These are phyloP conservation scores for Halocynthia roretzi DNA, from an alignment of 23 tunicate species.

Conservation along the genomic window DNA sequence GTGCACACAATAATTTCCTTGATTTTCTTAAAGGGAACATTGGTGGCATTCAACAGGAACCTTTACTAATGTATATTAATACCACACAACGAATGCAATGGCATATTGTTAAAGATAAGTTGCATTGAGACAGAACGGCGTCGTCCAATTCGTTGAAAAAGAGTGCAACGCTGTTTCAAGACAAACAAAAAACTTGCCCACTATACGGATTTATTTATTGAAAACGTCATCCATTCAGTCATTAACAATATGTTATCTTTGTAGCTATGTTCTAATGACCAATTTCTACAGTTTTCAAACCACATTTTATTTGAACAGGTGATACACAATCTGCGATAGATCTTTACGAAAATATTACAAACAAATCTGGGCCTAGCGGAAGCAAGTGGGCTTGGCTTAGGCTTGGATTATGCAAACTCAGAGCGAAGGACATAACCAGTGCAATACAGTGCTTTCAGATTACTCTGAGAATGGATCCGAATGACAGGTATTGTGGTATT, in stretches of 20 bases:
- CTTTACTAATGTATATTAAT: too few relatives aligned
- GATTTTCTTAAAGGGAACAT: not conserved
- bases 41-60: not conserved
- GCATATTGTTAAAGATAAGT: too few relatives aligned
- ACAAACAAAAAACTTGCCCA: too few relatives aligned
- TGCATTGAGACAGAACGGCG: too few relatives aligned
- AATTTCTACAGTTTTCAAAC: too few relatives aligned
- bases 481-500: constrained; percentile 56
- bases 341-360: constrained; percentile 52
- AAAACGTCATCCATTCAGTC: too few relatives aligned
- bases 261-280: too few relatives aligned
- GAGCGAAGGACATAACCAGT: constrained; percentile 31
- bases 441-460: constrained; percentile 64
- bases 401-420: constrained; percentile 63
- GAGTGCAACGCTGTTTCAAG: too few relatives aligned
- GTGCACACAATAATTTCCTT: not conserved
- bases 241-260: too few relatives aligned
- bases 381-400: constrained; percentile 93
- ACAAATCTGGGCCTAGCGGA: constrained; percentile 24
- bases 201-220: too few relatives aligned
- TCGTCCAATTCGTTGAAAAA: too few relatives aligned
- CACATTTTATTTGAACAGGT: constrained; percentile 18
- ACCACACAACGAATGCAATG: too few relatives aligned
- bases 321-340: constrained; percentile 52
- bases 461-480: constrained; percentile 46